Evolutionary conservation across 1,140 invertebrate species (phyloP).

Genomic region (Leptinotarsa texana): DNA sequence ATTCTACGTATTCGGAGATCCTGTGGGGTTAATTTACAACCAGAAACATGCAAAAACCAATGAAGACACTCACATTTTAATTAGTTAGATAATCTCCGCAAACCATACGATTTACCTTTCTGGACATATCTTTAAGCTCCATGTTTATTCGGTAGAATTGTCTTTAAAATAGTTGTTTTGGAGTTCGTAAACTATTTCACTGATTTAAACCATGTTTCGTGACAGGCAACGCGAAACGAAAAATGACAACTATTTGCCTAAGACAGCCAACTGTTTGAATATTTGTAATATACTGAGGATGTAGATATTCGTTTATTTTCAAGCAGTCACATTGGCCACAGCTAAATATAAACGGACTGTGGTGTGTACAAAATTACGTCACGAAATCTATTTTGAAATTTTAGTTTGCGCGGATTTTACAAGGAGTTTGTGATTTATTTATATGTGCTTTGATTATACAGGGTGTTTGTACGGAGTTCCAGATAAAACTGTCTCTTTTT

Average conservation of each 20-base stretch:
- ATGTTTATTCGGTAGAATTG: background rate
- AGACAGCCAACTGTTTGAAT: constrained; percentile 1
- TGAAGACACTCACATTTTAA: background rate
- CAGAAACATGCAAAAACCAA: background rate
- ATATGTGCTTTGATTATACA: too few relatives aligned
- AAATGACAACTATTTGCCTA: background rate
- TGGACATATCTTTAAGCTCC: background rate
- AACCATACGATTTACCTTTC: background rate
- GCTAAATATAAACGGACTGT: background rate
- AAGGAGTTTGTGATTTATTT: background rate
- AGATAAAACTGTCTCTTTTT: too few relatives aligned
- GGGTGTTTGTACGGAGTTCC: too few relatives aligned
- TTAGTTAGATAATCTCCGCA: background rate
- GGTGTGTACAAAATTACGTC: constrained; percentile 1
- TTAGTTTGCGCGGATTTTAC: background rate
- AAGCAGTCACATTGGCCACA: background rate
- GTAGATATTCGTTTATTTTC: background rate
- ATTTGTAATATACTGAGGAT: constrained; percentile 2
- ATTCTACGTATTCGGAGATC: too few relatives aligned
- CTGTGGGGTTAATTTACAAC: too few relatives aligned
- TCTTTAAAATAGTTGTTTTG: background rate
- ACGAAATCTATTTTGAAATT: background rate
- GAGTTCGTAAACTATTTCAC: background rate
- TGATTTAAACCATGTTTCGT: background rate
- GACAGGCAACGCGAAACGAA: background rate